Base-by-base conservation (phyloP, 2,888 invertebrate genomes). In the Nomada goodeniana region DNA sequence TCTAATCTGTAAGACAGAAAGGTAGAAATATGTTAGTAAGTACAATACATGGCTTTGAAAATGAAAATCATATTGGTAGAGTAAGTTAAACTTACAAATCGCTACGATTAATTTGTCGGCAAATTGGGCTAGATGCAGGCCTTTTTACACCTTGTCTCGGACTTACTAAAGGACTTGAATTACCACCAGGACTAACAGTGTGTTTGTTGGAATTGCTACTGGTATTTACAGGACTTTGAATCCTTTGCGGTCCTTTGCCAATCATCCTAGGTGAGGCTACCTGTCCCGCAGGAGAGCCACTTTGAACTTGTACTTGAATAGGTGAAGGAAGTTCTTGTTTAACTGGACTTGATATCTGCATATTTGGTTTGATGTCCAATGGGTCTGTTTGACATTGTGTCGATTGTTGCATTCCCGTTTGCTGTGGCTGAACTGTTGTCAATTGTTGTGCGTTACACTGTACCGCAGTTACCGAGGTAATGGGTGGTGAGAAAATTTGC, bases 1-100 rank as follows among this genome's bases (percentile, higher is more conserved):
- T 97, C 96, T 90, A 97, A 96, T 89, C 97, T 97, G 89, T 60
- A 90, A 86, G 83, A 86, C 59, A 80, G 82, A 82, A 86, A 84
- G 47, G 59, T 44, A 65, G 13, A 55, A 64, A 63, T 59, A 47
- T 26, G 53, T 74, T 47, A 20, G 1, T 59, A 59, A 61, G 15
- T 2, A 2, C 2, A 36, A 60, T 2, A 53, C 15, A 36, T 36
- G 2, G 15, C 23, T 13, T 55, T 23, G 15, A 53, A 47, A 53
- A 63, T 50, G n/a, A 42, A 64, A 50, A 44, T 50, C 2, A 63
- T n/a, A 52, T 42, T 5, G 18, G 63, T 64, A 57, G 42, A 52
- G 4, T 15, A 70, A 20, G 44, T 53, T 60, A 52, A 76, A 93
- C 94, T 91, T 89, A 94, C 93, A 94, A 86, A 80, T 94, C 94